phyloP scores from a whole-genome alignment of 2,888 invertebrate genomes.

The Esperia sulphurella region DNA sequence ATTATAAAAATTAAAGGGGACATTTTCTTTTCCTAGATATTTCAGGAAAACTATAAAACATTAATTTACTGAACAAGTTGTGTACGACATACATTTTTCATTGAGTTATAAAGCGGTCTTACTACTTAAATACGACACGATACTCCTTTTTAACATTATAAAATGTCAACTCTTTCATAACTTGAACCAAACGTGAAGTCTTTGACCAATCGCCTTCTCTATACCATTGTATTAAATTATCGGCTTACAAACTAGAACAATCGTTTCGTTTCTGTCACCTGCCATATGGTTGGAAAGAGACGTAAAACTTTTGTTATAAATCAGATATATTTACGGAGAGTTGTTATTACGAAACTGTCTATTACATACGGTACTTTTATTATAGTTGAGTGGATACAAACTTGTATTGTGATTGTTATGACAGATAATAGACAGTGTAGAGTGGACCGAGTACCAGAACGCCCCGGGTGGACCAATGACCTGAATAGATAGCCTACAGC shows the following conservation, averaged over 20 bases:
- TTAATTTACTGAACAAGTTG: too few relatives aligned
- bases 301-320: neutral
- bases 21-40: too few relatives aligned
- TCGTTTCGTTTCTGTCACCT: neutral
- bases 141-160: too few relatives aligned
- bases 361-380: neutral
- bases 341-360: constrained; percentile 1
- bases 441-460: too few relatives aligned
- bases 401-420: neutral
- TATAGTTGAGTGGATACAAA: neutral
- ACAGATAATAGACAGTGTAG: neutral
- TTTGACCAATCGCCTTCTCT: neutral
- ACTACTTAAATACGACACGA: too few relatives aligned
- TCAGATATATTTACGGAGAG: neutral
- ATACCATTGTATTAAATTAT: constrained; percentile 1
- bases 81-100: too few relatives aligned
- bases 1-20: too few relatives aligned
- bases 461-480: too few relatives aligned
- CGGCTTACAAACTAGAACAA: constrained; percentile 2
- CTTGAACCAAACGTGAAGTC: neutral
- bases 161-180: neutral
- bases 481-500: too few relatives aligned
- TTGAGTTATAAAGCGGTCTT: too few relatives aligned
- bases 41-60: too few relatives aligned
- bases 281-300: neutral